A percentile compares a stretch with the other conserved stretches of the same genome.
Evolutionary conservation across 2,888 invertebrate species (phyloP).

Genomic region (Drosophila paracracens): DNA sequence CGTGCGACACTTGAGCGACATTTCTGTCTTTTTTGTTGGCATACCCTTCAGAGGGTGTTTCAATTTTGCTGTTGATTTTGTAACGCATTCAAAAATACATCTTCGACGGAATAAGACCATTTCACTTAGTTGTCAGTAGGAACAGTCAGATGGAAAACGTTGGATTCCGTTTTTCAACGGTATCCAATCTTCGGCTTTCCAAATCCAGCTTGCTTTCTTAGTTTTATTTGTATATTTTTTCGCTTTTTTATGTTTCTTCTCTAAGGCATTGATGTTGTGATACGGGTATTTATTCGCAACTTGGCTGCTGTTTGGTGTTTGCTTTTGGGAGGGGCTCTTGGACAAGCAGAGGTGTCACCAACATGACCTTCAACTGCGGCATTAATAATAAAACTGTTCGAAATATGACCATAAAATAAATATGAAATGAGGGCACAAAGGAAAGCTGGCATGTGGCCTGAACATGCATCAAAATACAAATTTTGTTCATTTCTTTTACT

Average conservation of each 20-base stretch:
- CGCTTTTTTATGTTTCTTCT: slow-evolving; percentile 7
- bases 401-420: slow-evolving; percentile 43
- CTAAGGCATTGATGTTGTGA: slow-evolving; percentile 43
- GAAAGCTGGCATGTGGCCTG: slow-evolving; percentile 28
- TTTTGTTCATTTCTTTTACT: slow-evolving; percentile 22
- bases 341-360: slow-evolving; percentile 38
- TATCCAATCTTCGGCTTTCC: neutral
- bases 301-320: slow-evolving; percentile 31
- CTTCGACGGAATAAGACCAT: neutral
- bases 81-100: neutral
- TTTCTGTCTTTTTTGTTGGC: slow-evolving; percentile 20
- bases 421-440: slow-evolving; percentile 14
- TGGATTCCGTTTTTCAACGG: neutral
- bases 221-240: neutral
- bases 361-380: slow-evolving; percentile 59
- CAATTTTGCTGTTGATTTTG: neutral
- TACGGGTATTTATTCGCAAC: slow-evolving; percentile 48
- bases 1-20: slow-evolving; percentile 64
- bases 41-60: neutral
- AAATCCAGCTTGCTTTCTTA: neutral
- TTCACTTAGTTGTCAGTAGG: neutral
- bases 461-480: slow-evolving; percentile 48
- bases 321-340: slow-evolving; percentile 14
- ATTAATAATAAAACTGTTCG: slow-evolving; percentile 59
- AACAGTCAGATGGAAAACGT: neutral